Evolutionary conservation across 2,113 vertebrate species (phyloP).

Genomic region (Oxygymnocypris stewartii): DNA sequence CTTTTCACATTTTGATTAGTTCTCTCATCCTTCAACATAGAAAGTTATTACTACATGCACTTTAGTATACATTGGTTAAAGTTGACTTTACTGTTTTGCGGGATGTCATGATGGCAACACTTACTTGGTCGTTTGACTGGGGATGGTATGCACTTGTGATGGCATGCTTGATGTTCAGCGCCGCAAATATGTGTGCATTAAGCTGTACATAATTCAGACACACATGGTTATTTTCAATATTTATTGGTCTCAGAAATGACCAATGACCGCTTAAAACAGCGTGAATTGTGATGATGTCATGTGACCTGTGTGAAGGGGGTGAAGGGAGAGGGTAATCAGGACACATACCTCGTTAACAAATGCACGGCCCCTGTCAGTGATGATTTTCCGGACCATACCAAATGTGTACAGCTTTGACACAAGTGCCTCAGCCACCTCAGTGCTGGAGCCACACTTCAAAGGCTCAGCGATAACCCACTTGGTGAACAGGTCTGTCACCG

Average conservation of each 20-base stretch:
- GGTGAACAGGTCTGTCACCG: slow-evolving; percentile 26
- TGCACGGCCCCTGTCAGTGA: slow-evolving; percentile 22
- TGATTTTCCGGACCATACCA: slow-evolving; percentile 28
- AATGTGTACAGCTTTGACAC: slow-evolving; percentile 33
- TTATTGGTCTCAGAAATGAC: slow-evolving; percentile 17
- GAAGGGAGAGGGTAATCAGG: slow-evolving; percentile 1
- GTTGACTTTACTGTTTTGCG: neutral
- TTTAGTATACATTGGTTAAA: slow-evolving; percentile 11
- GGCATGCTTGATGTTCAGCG: neutral
- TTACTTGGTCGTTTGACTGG: neutral
- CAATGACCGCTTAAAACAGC: neutral
- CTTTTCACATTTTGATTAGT: no score
- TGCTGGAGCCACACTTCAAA: slow-evolving; percentile 32
- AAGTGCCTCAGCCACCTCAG: slow-evolving; percentile 35
- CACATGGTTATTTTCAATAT: slow-evolving; percentile 24
- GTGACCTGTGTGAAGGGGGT: neutral
- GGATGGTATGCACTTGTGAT: neutral
- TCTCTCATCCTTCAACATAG: no score
- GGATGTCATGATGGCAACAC: neutral
- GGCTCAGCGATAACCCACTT: slow-evolving; percentile 33
- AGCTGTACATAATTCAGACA: slow-evolving; percentile 32
- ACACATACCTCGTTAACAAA: slow-evolving; percentile 25
- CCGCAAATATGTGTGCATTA: slow-evolving; percentile 18
- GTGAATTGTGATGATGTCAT: neutral
- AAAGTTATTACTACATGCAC: neutral